phyloP scores from a whole-genome alignment of 2,797 vertebrate genomes.

The Crax fasciolata region DNA sequence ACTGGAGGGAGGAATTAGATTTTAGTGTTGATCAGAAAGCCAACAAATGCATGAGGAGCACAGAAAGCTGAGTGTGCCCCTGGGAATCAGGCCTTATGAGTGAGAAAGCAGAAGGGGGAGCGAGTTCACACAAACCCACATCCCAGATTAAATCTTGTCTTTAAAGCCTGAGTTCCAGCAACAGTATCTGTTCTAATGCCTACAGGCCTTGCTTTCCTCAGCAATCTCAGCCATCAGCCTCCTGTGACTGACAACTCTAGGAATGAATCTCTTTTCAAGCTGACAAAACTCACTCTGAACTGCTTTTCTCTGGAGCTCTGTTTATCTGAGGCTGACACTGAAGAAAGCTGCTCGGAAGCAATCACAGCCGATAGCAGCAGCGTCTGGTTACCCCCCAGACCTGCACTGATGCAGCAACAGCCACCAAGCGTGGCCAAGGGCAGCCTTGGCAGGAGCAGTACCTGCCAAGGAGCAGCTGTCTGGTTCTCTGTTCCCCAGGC shows the following conservation, averaged over 20 bases:
- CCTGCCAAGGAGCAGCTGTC: not conserved
- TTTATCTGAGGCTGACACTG: not conserved
- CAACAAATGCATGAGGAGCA: fast-evolving
- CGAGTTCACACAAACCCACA: not conserved
- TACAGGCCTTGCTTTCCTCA: constrained; percentile 46
- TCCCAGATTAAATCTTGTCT: constrained; percentile 47
- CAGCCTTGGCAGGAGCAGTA: not conserved
- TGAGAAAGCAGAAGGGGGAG: not conserved
- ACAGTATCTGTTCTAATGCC: constrained; percentile 45
- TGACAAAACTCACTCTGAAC: constrained; percentile 57
- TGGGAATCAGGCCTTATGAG: not conserved
- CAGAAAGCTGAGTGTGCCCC: not conserved
- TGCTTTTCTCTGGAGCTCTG: constrained; percentile 44
- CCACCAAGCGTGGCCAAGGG: not conserved
- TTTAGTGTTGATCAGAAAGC: not conserved
- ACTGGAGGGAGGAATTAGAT: not conserved
- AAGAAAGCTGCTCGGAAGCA: constrained; percentile 15
- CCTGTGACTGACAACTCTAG: constrained; percentile 17
- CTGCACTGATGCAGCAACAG: not conserved
- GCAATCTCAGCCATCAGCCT: constrained; percentile 57
- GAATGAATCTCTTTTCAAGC: constrained; percentile 50
- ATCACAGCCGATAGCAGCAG: not conserved
- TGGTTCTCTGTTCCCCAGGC: not conserved
- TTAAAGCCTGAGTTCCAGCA: not conserved
- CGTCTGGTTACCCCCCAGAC: not conserved